Percentiles rank a stretch among this genome's conserved stretches.
These are phyloP conservation scores for Actinia tenebrosa DNA, from an alignment of 64 coral and sea anemone genomes.

Conservation along the genomic window DNA sequence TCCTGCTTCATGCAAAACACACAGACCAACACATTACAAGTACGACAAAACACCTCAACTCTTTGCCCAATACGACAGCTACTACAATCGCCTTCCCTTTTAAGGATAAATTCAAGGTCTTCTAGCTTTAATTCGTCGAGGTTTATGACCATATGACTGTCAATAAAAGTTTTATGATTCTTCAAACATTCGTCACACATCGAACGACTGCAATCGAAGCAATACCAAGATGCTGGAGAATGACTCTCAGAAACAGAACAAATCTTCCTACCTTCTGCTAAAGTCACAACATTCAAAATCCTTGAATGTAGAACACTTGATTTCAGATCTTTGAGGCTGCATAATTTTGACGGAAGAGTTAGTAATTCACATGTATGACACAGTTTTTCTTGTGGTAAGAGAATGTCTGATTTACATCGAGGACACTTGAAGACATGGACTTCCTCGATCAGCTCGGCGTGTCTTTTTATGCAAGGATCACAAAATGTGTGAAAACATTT, in stretches of 20 bases:
- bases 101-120: neutral
- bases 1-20: neutral
- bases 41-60: neutral
- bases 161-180: neutral
- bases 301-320: neutral
- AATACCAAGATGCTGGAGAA: slow-evolving; percentile 1
- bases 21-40: neutral
- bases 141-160: neutral
- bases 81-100: neutral
- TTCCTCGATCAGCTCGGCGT: neutral
- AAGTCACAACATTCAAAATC: neutral
- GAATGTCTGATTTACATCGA: neutral
- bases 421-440: neutral
- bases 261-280: neutral
- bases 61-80: neutral
- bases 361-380: too few relatives aligned
- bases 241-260: neutral
- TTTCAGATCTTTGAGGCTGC: neutral
- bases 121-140: neutral
- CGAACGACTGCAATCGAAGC: neutral
- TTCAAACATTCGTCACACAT: neutral
- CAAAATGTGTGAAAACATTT: too few relatives aligned
- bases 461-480: too few relatives aligned
- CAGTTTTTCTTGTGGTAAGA: too few relatives aligned
- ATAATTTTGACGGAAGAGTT: neutral